Conservation (phyloP, 2,113 vertebrate species). For the Lasiurus cinereus region DNA sequence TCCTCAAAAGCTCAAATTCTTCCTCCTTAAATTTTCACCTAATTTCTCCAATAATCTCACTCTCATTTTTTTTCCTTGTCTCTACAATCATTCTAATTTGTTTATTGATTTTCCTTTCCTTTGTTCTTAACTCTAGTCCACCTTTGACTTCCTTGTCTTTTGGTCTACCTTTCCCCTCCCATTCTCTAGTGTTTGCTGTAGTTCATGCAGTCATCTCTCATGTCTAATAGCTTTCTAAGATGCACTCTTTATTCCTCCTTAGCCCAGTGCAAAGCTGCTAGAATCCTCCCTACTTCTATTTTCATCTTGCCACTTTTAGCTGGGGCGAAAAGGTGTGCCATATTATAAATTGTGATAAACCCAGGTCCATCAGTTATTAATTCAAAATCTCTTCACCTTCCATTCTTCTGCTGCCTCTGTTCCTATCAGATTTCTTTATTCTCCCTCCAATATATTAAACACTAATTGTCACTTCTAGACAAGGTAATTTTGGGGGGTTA, state of each 20-base stretch:
- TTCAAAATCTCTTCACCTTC: neutral
- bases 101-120: constrained; percentile 7
- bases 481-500: neutral
- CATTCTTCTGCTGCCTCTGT: neutral
- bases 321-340: neutral
- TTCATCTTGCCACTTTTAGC: constrained; percentile 19
- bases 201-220: neutral
- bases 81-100: neutral
- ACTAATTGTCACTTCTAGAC: constrained; percentile 15
- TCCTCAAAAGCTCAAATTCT: neutral
- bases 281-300: neutral
- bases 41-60: neutral
- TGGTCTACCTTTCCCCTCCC: neutral
- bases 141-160: neutral
- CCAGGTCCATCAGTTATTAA: neutral
- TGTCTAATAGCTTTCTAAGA: neutral
- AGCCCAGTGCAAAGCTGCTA: neutral
- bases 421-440: neutral
- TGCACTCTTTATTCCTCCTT: neutral
- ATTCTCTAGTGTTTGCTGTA: neutral
- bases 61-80: neutral
- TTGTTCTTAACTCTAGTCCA: neutral
- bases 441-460: neutral
- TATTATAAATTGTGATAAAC: neutral
- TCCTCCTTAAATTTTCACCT: neutral